Evolutionary conservation across 1,140 invertebrate genomes (phyloP).

Genomic region (Apocrypta bakeri): DNA sequence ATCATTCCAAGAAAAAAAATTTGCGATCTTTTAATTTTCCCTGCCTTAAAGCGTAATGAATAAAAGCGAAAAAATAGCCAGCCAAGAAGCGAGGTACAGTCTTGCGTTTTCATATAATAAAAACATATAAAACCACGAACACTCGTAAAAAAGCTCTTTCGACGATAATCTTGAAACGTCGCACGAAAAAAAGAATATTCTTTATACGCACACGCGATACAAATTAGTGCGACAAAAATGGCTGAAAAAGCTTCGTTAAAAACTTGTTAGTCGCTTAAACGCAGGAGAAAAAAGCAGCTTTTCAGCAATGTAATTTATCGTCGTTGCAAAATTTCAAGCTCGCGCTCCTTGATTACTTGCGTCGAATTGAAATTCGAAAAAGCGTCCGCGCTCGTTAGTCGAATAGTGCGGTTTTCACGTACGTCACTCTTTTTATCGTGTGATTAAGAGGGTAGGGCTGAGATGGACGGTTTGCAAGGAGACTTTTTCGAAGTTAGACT

Average conservation of each 20-base stretch:
- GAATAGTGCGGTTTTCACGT: not conserved
- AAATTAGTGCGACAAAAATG: constrained; percentile 2
- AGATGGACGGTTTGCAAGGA: not conserved
- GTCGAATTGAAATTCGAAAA: not conserved
- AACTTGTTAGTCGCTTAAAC: not conserved
- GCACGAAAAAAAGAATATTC: not conserved
- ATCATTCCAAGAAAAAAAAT: too few relatives aligned
- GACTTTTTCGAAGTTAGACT: not conserved
- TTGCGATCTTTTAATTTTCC: too few relatives aligned
- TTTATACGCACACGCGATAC: not conserved
- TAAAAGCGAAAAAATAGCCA: too few relatives aligned
- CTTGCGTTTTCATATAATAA: too few relatives aligned
- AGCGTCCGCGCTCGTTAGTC: not conserved
- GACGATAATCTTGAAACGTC: not conserved
- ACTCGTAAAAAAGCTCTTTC: not conserved
- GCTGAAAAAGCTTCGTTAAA: not conserved
- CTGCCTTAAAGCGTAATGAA: too few relatives aligned
- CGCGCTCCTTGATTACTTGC: not conserved
- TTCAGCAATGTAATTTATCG: not conserved
- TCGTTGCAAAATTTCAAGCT: not conserved
- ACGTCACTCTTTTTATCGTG: not conserved
- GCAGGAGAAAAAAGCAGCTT: not conserved
- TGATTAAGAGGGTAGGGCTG: not conserved
- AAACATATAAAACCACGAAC: not conserved
- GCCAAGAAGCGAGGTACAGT: too few relatives aligned